Percentiles rank a stretch among this genome's conserved stretches.
phyloP scores from a whole-genome alignment of 2,113 vertebrate species.

The Cochlearius cochlearius region DNA sequence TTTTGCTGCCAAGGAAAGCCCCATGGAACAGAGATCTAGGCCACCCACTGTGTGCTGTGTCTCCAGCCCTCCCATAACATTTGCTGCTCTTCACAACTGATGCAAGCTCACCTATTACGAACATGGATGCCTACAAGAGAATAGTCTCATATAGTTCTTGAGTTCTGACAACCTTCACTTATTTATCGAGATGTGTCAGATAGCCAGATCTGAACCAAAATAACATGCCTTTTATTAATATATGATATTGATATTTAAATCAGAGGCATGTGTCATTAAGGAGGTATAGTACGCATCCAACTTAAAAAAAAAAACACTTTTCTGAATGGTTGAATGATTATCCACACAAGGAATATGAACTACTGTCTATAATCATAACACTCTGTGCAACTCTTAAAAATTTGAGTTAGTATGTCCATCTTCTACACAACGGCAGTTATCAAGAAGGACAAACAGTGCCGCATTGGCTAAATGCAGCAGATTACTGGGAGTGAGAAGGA shows the following conservation, averaged over 20 bases:
- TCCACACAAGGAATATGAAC: background rate
- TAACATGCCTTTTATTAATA: background rate
- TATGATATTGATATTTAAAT: background rate
- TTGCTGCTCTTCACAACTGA: background rate
- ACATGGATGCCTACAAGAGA: background rate
- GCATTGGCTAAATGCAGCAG: background rate
- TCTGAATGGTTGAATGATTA: background rate
- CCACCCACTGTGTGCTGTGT: too few species aligned
- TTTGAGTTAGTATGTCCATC: background rate
- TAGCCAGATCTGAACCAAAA: background rate
- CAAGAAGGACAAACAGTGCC: background rate
- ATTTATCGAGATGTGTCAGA: background rate
- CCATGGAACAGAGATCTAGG: background rate
- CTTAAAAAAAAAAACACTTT: background rate
- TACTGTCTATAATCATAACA: background rate
- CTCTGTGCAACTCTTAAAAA: background rate
- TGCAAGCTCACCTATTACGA: background rate
- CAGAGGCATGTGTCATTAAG: background rate
- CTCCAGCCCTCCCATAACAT: background rate
- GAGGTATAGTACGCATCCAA: background rate
- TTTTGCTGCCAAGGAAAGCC: background rate
- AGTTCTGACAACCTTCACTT: background rate
- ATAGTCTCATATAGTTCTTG: background rate
- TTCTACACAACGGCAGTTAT: background rate
- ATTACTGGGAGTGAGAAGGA: background rate